Percentiles rank a stretch among this genome's conserved stretches.
These are phyloP conservation scores for Drosophila rubida DNA, from an alignment of 2,888 invertebrate species.

Conservation along the genomic window DNA sequence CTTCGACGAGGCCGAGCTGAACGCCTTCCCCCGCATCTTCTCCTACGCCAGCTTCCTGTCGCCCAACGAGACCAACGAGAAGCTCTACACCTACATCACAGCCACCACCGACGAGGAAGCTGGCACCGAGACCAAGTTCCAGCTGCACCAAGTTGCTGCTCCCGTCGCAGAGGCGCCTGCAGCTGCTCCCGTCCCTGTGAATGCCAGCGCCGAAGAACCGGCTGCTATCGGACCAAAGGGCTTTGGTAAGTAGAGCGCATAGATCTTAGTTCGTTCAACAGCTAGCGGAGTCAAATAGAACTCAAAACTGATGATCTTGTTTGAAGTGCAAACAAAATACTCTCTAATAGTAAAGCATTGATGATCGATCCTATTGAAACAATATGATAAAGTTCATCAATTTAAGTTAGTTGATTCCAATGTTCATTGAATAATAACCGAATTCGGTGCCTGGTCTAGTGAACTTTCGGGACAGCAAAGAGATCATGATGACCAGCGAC, in stretches of 20 bases:
- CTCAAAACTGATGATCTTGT: no score
- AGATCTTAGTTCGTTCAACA: neutral
- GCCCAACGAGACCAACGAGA: conserved; percentile 79
- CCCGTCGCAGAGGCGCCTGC: conserved; percentile 2
- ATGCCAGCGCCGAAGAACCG: conserved; percentile 69
- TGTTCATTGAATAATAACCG: no score
- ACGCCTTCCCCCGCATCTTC: conserved; percentile 80
- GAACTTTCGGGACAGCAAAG: conserved; percentile 87
- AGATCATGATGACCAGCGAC: conserved; percentile 88
- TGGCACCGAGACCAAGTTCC: conserved; percentile 70
- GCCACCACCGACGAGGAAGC: conserved; percentile 76
- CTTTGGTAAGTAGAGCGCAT: conserved; percentile 62
- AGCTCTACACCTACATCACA: conserved; percentile 77
- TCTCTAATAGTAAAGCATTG: no score
- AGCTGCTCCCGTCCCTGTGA: conserved; percentile 3
- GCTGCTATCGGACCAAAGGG: conserved; percentile 69
- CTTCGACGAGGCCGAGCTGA: conserved; percentile 77
- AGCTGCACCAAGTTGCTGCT: conserved; percentile 69
- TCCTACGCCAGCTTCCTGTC: conserved; percentile 83
- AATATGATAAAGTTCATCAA: no score
- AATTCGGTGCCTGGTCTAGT: conserved; percentile 78
- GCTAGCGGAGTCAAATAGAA: no score
- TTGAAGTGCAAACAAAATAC: no score
- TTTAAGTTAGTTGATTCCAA: no score
- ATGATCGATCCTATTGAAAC: no score